Base-by-base conservation (phyloP, 2,888 invertebrate species). In the Eledona agricola region DNA sequence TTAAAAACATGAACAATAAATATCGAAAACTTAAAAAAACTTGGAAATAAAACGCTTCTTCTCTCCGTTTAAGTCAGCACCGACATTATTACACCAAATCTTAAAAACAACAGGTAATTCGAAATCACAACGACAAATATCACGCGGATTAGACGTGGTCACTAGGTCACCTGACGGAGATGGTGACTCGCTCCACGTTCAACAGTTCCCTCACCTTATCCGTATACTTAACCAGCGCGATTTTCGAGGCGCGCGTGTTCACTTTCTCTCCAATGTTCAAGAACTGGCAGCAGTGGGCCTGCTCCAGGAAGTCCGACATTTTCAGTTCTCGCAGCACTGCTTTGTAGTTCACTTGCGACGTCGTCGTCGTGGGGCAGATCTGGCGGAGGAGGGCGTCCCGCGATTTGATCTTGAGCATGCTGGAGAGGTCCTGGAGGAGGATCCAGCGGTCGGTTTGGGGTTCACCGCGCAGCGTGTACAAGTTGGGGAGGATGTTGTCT, bases 181-280 rank as follows among this genome's bases (percentile, higher is more conserved):
- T 84, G 60, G 85, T 78, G 59, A 88, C 84, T 57, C 86, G 86
- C 77, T 92, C 91, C 51, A 92, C 88, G 73, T 88, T 90, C 67
- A 93, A 81, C 72, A 93, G 81, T 77, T 89, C 87, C 67, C 85
- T 83, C 62, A 93, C 88, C 74, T 86, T 88, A 69, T 92, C 90
- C 65, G 90, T 92, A 78, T 92, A 91, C 72, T 88, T 85, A 60
- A 93, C 86, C 47, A 93, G 83, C 38, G 88, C 85, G 64, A 92
- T 88, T 75, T 90, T 90, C 34, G 90, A 88, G 26, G 88, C 87
- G 51, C 90, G 83, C 46, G 89, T 85, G 73, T 90, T 90, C 54
- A 91, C 81, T 71, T 88, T 88, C 72, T 89, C 90, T 17, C 89
- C 89, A 28, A 88, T 87, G 66, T 88, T 85, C 53, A 90, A 76